Evolutionary conservation across 1,140 invertebrate genomes (phyloP).

Genomic region (Hypothenemus hampei): DNA sequence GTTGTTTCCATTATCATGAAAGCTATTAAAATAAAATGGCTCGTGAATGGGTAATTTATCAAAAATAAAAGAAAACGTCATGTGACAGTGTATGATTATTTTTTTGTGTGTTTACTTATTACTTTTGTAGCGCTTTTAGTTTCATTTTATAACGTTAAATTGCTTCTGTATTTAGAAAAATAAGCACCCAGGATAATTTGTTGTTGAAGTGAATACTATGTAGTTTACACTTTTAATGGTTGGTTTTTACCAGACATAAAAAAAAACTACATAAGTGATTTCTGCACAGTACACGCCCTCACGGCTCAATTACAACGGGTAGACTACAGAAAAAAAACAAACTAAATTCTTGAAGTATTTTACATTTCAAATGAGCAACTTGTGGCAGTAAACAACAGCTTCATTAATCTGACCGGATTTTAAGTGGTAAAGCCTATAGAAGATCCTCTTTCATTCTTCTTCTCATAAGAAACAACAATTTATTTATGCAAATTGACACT

Average conservation of each 20-base stretch:
- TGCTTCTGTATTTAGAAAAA: not conserved
- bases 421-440: too few species aligned
- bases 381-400: too few species aligned
- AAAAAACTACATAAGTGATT: not conserved
- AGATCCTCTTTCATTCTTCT: too few species aligned
- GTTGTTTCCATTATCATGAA: conserved; percentile 3
- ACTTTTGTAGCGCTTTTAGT: not conserved
- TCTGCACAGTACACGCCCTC: too few species aligned
- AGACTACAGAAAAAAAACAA: too few species aligned
- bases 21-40: conserved; percentile 5
- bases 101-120: conserved; percentile 1
- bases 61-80: not conserved
- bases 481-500: not conserved
- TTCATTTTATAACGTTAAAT: not conserved
- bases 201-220: not conserved
- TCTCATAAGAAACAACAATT: too few species aligned
- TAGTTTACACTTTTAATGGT: not conserved
- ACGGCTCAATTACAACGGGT: too few species aligned
- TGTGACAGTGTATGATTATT: conserved; percentile 11
- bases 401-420: too few species aligned
- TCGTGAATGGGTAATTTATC: conserved; percentile 6
- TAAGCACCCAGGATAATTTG: not conserved
- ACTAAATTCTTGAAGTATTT: too few species aligned
- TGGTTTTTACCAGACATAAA: not conserved
- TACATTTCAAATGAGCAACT: too few species aligned